Percentiles rank a stretch among this genome's conserved stretches.
phyloP scores from a whole-genome alignment of 2,888 invertebrate species.

The Cosmia pyralina region DNA sequence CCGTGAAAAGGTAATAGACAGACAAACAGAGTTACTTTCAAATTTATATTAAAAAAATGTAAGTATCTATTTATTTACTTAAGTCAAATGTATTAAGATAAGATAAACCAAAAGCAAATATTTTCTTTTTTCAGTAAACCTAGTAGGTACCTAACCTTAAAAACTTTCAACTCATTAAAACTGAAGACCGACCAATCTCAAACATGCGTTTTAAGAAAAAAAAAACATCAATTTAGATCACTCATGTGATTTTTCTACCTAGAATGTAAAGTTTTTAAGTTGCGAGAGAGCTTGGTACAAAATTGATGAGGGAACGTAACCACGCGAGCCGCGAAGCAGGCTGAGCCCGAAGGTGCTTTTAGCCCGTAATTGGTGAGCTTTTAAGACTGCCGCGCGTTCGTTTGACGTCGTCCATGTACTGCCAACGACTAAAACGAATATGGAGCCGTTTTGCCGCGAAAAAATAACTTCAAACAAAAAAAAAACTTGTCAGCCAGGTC shows the following conservation, averaged over 20 bases:
- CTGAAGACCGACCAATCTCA: background rate
- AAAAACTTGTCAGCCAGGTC: slow-evolving; percentile 56
- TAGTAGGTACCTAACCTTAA: too few relatives aligned
- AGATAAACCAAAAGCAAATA: background rate
- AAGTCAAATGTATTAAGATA: background rate
- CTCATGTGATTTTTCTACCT: slow-evolving; percentile 63
- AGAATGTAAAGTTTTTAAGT: slow-evolving; percentile 79
- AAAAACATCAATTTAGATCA: slow-evolving; percentile 51
- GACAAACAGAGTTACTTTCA: background rate
- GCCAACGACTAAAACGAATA: slow-evolving; percentile 74
- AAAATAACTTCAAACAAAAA: slow-evolving; percentile 69
- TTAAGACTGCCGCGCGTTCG: slow-evolving; percentile 89
- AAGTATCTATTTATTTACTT: background rate
- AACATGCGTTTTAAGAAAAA: slow-evolving; percentile 30
- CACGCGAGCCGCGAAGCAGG: slow-evolving; percentile 81
- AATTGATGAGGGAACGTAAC: slow-evolving; percentile 88
- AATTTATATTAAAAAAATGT: background rate
- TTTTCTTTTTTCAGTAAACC: background rate
- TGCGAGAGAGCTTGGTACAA: slow-evolving; percentile 86
- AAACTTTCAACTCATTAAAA: slow-evolving; percentile 1
- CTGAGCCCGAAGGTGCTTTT: slow-evolving; percentile 89
- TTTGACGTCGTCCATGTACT: slow-evolving; percentile 82
- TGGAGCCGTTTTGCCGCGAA: slow-evolving; percentile 66
- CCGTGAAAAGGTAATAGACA: background rate
- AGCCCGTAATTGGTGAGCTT: slow-evolving; percentile 90